A percentile compares a stretch with the other conserved stretches of the same genome.
Evolutionary conservation across 2,797 vertebrate species (phyloP).

Genomic region (Micrastur ruficollis): DNA sequence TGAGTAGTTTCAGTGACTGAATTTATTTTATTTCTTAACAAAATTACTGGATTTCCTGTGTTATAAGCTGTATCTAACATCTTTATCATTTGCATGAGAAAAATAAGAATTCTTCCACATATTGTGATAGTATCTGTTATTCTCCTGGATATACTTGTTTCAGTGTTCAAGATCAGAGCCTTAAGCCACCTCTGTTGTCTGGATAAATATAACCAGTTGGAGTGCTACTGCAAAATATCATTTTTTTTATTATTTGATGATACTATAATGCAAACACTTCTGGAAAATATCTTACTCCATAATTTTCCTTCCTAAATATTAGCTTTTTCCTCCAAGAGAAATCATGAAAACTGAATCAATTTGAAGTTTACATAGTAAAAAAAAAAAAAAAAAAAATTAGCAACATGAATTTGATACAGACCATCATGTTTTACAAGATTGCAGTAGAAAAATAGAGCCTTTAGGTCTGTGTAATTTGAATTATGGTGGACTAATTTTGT

Average conservation of each 20-base stretch:
- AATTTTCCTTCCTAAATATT: background rate
- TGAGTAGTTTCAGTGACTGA: background rate
- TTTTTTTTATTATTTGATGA: background rate
- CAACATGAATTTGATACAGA: background rate
- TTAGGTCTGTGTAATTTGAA: background rate
- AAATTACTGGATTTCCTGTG: background rate
- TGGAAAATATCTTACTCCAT: background rate
- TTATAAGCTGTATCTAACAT: background rate
- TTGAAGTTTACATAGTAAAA: background rate
- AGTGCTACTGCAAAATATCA: background rate
- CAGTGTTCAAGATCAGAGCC: background rate
- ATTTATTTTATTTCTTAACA: background rate
- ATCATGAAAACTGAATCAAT: background rate
- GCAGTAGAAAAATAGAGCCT: background rate
- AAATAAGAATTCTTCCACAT: background rate
- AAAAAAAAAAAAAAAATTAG: background rate
- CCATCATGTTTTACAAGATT: background rate
- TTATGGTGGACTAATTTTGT: background rate
- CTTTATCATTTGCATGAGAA: background rate
- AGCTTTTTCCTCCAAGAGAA: background rate
- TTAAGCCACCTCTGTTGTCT: background rate
- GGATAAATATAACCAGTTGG: background rate
- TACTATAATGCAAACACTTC: background rate
- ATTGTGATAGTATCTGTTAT: background rate
- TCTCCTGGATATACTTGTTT: background rate